Percentiles rank a stretch among this genome's conserved stretches.
phyloP scores from a whole-genome alignment of 2,797 vertebrate species.

The Hippocampus kuda region DNA sequence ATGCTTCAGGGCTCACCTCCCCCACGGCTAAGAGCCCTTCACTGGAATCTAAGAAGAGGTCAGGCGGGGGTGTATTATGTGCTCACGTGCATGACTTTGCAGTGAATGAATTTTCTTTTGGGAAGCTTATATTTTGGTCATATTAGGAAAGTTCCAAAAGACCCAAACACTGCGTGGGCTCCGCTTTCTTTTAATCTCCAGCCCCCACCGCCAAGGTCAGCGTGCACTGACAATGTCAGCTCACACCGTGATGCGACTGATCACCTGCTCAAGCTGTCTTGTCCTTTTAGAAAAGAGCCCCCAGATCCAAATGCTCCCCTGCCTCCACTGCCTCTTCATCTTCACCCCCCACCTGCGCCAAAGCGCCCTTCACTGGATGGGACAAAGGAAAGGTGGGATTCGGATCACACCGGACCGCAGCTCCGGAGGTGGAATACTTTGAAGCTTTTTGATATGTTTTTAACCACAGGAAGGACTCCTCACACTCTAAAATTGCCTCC shows the following conservation, averaged over 20 bases:
- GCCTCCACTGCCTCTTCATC: slow-evolving; percentile 62
- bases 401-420: slow-evolving; percentile 13
- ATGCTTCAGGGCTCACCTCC: slow-evolving; percentile 16
- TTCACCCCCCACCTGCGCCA: slow-evolving; percentile 55
- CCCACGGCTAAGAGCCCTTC: slow-evolving; percentile 41
- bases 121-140: slow-evolving; percentile 16
- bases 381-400: slow-evolving; percentile 65
- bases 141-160: slow-evolving; percentile 55
- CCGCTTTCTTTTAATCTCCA: slow-evolving; percentile 64
- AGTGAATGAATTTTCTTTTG: slow-evolving; percentile 1
- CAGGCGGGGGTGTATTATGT: slow-evolving; percentile 22
- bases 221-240: slow-evolving; percentile 9
- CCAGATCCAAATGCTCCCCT: slow-evolving; percentile 62
- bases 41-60: slow-evolving; percentile 64
- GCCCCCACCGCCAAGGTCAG: slow-evolving; percentile 64
- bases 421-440: slow-evolving; percentile 9
- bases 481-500: slow-evolving; percentile 49
- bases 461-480: slow-evolving; percentile 55
- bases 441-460: slow-evolving; percentile 40
- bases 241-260: too few relatives aligned
- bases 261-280: slow-evolving; percentile 21
- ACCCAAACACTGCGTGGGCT: slow-evolving; percentile 59
- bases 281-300: slow-evolving; percentile 64
- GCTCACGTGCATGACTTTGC: slow-evolving; percentile 4
- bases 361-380: slow-evolving; percentile 56